phyloP scores from a whole-genome alignment of 2,113 vertebrate genomes.

The Mirounga angustirostris region DNA sequence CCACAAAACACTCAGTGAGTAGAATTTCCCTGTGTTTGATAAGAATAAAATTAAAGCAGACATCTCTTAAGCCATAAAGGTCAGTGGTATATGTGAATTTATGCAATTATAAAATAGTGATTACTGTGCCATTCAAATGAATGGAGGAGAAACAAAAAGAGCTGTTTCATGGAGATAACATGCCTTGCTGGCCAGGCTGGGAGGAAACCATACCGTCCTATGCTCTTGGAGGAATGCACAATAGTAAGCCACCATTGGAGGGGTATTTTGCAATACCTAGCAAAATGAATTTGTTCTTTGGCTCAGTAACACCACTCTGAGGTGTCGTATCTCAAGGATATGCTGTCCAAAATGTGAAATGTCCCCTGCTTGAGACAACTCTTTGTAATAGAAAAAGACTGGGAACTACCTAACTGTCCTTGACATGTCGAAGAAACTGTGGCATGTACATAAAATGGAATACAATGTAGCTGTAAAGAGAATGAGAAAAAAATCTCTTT shows the following conservation, averaged over 20 bases:
- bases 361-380: neutral
- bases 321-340: neutral
- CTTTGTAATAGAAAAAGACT: neutral
- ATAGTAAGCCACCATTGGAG: neutral
- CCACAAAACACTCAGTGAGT: neutral
- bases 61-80: neutral
- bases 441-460: neutral
- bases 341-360: neutral
- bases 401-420: neutral
- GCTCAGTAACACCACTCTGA: neutral
- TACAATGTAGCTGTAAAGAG: neutral
- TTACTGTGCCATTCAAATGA: neutral
- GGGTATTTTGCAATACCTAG: neutral
- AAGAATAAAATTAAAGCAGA: neutral
- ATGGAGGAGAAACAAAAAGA: neutral
- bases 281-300: neutral
- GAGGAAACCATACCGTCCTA: neutral
- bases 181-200: rapidly evolving
- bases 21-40: neutral
- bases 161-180: neutral
- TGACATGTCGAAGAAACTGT: neutral
- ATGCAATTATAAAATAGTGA: neutral
- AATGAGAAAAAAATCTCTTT: neutral
- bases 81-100: neutral
- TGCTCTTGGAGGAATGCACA: neutral